Evolutionary conservation across 2,113 vertebrate species (phyloP).

Genomic region (Burhinus bistriatus): DNA sequence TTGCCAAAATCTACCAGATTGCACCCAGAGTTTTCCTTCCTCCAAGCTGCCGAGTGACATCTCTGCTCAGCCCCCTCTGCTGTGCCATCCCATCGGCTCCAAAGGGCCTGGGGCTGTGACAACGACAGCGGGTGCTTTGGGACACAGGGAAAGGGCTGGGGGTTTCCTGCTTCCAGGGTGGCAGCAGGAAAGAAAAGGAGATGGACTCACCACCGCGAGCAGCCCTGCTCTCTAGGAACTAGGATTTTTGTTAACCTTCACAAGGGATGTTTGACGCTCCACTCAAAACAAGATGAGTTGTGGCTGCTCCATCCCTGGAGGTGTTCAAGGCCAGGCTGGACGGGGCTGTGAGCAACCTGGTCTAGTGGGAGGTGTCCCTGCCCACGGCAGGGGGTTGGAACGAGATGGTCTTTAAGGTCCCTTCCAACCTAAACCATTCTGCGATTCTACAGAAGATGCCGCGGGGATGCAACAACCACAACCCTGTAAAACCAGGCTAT

Average conservation of each 20-base stretch:
- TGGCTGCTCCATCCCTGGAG: neutral
- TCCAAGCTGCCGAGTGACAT: neutral
- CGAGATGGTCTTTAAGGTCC: neutral
- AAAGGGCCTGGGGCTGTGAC: neutral
- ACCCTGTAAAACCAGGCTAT: rapidly evolving
- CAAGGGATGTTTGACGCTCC: rapidly evolving
- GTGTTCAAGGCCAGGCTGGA: neutral
- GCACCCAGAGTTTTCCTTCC: neutral
- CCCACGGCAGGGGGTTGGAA: neutral
- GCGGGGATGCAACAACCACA: neutral
- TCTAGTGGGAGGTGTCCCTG: neutral
- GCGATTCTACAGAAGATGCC: rapidly evolving
- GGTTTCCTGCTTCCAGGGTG: neutral
- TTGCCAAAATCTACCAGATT: neutral
- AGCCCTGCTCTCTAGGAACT: neutral
- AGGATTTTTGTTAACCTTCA: neutral
- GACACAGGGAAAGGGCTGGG: neutral
- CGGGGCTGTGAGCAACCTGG: neutral
- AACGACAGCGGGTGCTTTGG: neutral
- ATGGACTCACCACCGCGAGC: rapidly evolving
- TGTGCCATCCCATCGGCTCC: neutral
- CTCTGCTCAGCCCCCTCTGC: neutral
- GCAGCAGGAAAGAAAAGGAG: neutral
- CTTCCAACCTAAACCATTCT: too few species aligned
- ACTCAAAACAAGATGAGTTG: neutral